Conservation (phyloP, 2,113 vertebrate species). For the Calyptommatus sinebrachiatus region DNA sequence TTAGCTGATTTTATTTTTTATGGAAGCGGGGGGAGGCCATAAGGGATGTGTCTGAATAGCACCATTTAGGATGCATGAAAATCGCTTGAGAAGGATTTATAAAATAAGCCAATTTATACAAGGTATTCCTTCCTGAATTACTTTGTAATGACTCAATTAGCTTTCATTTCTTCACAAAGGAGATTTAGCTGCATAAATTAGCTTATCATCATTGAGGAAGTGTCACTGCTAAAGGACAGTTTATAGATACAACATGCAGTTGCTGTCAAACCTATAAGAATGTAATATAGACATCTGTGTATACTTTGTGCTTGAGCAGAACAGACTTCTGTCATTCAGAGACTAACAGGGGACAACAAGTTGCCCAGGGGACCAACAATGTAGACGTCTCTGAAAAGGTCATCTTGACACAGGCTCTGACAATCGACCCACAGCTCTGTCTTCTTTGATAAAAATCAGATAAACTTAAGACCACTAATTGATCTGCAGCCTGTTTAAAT, state of each 20-base stretch:
- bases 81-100: slow-evolving; percentile 92
- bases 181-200: slow-evolving; percentile 99
- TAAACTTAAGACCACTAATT: slow-evolving; percentile 98
- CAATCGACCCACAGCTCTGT: slow-evolving; percentile 97
- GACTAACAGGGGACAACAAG: slow-evolving; percentile 89
- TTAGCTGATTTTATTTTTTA: slow-evolving; percentile 42
- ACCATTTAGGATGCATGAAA: slow-evolving; percentile 82
- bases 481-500: slow-evolving; percentile 89
- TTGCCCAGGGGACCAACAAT: slow-evolving; percentile 87
- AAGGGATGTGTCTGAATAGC: slow-evolving; percentile 61
- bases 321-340: slow-evolving; percentile 99
- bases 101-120: slow-evolving; percentile 99
- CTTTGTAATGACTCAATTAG: slow-evolving; percentile 99
- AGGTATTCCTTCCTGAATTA: slow-evolving; percentile 93
- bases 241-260: slow-evolving; percentile 99
- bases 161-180: slow-evolving; percentile 99
- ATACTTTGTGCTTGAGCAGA: slow-evolving; percentile 98
- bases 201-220: slow-evolving; percentile 95
- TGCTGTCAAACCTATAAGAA: slow-evolving; percentile 91
- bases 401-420: slow-evolving; percentile 99
- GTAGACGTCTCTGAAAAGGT: slow-evolving; percentile 98
- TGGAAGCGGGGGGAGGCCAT: slow-evolving; percentile 33
- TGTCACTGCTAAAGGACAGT: slow-evolving; percentile 99
- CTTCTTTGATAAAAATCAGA: slow-evolving; percentile 99
- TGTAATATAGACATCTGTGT: slow-evolving; percentile 99